phyloP scores from a whole-genome alignment of 37 sponge, comb jelly and placozoan genomes.

The Geodia barretti region DNA sequence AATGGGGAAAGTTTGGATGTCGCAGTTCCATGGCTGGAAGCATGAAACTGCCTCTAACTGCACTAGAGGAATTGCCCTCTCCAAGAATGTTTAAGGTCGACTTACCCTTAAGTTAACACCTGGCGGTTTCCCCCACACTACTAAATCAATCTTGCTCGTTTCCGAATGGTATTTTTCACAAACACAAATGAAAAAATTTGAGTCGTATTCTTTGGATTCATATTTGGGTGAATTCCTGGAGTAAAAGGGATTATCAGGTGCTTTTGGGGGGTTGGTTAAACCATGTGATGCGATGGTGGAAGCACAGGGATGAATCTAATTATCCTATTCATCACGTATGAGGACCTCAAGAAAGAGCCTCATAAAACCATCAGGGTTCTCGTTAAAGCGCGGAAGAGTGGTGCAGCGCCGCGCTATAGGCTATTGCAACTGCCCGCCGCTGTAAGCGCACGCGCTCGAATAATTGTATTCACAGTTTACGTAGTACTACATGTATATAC shows the following conservation, averaged over 20 bases:
- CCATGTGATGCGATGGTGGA: slow-evolving; percentile 56
- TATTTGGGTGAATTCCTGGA: not conserved
- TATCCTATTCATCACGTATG: slow-evolving; percentile 64
- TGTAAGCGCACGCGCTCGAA: too few relatives aligned
- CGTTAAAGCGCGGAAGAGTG: too few relatives aligned
- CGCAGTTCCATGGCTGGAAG: not conserved
- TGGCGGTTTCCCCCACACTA: slow-evolving; percentile 7
- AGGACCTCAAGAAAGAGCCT: slow-evolving; percentile 64
- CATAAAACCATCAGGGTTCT: not conserved
- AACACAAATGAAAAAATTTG: too few relatives aligned
- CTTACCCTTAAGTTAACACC: slow-evolving; percentile 6
- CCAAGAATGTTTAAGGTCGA: slow-evolving; percentile 6
- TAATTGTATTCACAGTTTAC: too few relatives aligned
- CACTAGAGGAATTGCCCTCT: not conserved
- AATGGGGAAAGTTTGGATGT: slow-evolving; percentile 2
- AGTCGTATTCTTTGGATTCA: not conserved
- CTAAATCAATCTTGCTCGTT: slow-evolving; percentile 16
- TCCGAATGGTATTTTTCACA: not conserved
- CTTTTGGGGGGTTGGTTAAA: slow-evolving; percentile 56
- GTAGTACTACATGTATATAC: too few relatives aligned
- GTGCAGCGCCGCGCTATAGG: too few relatives aligned
- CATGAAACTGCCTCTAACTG: slow-evolving; percentile 8
- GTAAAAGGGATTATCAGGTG: not conserved
- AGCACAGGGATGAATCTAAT: slow-evolving; percentile 38
- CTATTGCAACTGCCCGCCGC: too few relatives aligned